Evolutionary conservation across 2,797 vertebrate species (phyloP), one percentile per base, ranked within the genome.

Genomic region (Silurus lanzhouensis): DNA sequence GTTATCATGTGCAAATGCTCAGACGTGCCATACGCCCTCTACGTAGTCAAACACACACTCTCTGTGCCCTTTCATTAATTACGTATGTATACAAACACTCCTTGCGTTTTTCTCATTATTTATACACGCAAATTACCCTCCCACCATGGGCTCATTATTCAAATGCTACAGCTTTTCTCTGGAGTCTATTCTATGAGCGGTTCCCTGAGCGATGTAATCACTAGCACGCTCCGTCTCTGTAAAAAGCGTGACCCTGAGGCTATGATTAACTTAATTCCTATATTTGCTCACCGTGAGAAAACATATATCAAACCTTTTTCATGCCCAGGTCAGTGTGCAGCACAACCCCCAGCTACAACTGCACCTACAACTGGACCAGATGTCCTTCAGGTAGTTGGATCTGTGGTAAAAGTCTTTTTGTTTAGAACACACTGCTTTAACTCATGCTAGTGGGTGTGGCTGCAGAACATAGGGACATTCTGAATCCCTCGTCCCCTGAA

Each of bases 251-350:
- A 77, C 86, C 89, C 87, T 75, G 31, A 85, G 86, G 89, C 88
- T 84, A 88, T 84, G 84, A 89, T 91, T 90, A 89, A 84, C 87
- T 87, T 88, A 86, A 90, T 87, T 88, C 88, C 76, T 77, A 68
- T 89, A 87, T 89, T 90, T 84, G 55, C 79, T 87, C 66, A 80
- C 86, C 75, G 78, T 90, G 91, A 92, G 91, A 91, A 91, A 89
- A 85, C 88, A 66, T 88, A 84, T 87, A 89, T 91, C 89, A 91
- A 90, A 88, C 70, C 25, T 61, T 46, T 64, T 57, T 38, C 84
- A 82, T 55, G n/a, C 63, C 67, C 25, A 22, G 82, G 86, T 88
- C 88, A 87, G 84, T 63, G 46, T 19, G 64, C 71, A 55, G 82
- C 19, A 75, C 82, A n/a, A 31, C 48, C 86, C 64, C 61, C 80